phyloP scores from a whole-genome alignment of 2,797 vertebrate genomes.

The Characodon lateralis region DNA sequence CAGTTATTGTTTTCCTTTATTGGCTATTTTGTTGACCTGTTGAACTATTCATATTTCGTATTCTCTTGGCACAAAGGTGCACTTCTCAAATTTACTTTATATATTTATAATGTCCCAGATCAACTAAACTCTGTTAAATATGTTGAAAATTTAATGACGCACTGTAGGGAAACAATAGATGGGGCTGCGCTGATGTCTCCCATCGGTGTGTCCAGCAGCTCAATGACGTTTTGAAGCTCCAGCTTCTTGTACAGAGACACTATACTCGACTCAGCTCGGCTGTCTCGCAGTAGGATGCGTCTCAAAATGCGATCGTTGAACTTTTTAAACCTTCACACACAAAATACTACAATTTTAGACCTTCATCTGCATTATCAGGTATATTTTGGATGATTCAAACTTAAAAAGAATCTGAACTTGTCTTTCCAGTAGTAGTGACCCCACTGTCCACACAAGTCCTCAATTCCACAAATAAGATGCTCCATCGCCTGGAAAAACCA shows the following conservation, averaged over 20 bases:
- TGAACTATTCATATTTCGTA: too few relatives aligned
- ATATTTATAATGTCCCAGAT: neutral
- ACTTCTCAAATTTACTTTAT: too few relatives aligned
- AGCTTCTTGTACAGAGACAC: slow-evolving; percentile 93
- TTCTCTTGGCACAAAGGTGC: too few relatives aligned
- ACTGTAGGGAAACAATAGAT: slow-evolving; percentile 86
- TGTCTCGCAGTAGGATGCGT: slow-evolving; percentile 89
- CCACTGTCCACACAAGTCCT: slow-evolving; percentile 96
- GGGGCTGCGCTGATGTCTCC: slow-evolving; percentile 88
- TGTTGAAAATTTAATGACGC: slow-evolving; percentile 39
- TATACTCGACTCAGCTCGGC: slow-evolving; percentile 91
- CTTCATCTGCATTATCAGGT: too few relatives aligned
- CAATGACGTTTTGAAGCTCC: slow-evolving; percentile 92
- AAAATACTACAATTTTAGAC: neutral
- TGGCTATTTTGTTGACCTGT: neutral
- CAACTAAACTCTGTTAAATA: neutral
- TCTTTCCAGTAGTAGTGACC: slow-evolving; percentile 96
- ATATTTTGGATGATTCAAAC: neutral
- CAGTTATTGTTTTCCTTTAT: neutral
- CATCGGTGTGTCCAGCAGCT: slow-evolving; percentile 85
- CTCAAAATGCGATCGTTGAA: slow-evolving; percentile 89
- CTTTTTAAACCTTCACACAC: slow-evolving; percentile 86
- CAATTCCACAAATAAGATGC: slow-evolving; percentile 88
- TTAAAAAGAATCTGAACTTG: slow-evolving; percentile 77
- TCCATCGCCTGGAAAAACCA: slow-evolving; percentile 86